Evolutionary conservation across 2,797 vertebrate genomes (phyloP).

Genomic region (Sebastiscus tertius): DNA sequence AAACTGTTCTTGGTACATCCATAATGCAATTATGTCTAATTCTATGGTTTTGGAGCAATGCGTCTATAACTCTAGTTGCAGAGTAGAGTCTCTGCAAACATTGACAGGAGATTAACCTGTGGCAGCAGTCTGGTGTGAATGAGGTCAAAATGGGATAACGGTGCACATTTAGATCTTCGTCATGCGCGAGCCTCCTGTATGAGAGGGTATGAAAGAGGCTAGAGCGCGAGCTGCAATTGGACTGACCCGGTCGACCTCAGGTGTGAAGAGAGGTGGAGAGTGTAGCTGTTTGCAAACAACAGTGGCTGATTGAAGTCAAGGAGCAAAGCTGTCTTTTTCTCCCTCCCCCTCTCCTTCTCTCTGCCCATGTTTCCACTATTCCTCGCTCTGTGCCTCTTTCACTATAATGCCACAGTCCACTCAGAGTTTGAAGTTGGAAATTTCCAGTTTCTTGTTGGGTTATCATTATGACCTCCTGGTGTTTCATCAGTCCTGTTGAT

Average conservation of each 20-base stretch:
- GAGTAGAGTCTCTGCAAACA: background rate
- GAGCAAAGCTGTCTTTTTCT: constrained; percentile 41
- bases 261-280: constrained; percentile 32
- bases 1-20: background rate
- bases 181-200: background rate
- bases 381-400: background rate
- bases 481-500: background rate
- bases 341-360: background rate
- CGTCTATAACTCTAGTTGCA: background rate
- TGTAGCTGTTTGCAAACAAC: constrained; percentile 60
- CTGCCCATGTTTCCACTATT: background rate
- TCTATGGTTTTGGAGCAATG: background rate
- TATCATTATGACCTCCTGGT: background rate
- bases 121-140: background rate
- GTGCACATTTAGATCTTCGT: background rate
- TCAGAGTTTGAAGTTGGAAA: background rate
- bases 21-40: background rate
- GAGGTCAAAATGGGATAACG: constrained; percentile 7
- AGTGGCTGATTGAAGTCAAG: constrained; percentile 69
- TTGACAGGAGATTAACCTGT: background rate
- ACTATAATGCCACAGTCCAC: background rate
- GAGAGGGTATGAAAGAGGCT: constrained; percentile 26
- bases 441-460: background rate
- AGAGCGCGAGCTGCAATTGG: constrained; percentile 42
- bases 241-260: constrained; percentile 45